phyloP scores from a whole-genome alignment of 37 sponge, comb jelly and placozoan species.

The Lycopodina hypogea region DNA sequence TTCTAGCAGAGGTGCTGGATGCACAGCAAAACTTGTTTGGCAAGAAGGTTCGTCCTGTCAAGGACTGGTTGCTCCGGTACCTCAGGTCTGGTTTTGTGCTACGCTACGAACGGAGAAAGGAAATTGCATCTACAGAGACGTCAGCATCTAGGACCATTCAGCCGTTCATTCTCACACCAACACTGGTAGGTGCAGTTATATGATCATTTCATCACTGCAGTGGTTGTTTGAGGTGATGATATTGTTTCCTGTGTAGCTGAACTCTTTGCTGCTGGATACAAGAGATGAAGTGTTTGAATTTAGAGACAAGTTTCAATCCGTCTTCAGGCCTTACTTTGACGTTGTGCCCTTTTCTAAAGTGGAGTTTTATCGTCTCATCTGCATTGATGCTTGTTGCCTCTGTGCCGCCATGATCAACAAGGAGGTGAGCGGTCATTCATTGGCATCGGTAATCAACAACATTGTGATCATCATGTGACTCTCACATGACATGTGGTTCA shows the following conservation, averaged over 20 bases:
- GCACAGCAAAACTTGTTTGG: constrained; percentile 64
- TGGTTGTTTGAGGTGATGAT: not conserved
- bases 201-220: not conserved
- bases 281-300: constrained; percentile 61
- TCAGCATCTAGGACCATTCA: constrained; percentile 12
- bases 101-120: constrained; percentile 67
- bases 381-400: constrained; percentile 58
- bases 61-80: constrained; percentile 70
- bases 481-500: not conserved
- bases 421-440: constrained; percentile 37
- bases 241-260: constrained; percentile 23
- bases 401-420: constrained; percentile 26
- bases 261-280: constrained; percentile 53
- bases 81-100: constrained; percentile 66
- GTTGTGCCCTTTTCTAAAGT: constrained; percentile 61
- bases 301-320: constrained; percentile 63
- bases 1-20: constrained; percentile 66
- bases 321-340: constrained; percentile 66
- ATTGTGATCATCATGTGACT: not conserved
- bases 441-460: not conserved
- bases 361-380: constrained; percentile 68
- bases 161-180: constrained; percentile 49
- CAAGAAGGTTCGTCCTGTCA: constrained; percentile 57
- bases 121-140: constrained; percentile 55
- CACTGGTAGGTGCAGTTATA: constrained; percentile 62